Base-by-base conservation (phyloP, 2,797 vertebrate species). In the Dermochelys coriacea region DNA sequence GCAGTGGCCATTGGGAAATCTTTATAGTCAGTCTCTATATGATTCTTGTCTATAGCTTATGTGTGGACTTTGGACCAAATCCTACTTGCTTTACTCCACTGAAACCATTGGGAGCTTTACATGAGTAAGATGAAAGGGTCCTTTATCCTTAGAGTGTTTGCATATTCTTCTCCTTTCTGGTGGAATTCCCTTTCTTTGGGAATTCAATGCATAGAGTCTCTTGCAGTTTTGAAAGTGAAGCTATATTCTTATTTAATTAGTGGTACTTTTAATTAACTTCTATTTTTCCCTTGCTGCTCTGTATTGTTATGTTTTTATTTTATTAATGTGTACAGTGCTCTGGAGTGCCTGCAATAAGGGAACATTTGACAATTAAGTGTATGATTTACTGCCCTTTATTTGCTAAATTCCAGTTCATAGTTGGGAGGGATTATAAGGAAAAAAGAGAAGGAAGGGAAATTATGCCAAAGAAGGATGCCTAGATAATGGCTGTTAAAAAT, bases 171-270 rank as follows among this genome's bases (percentile, higher is more conserved):
- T 84, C 64, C 81, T 80, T 34, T 9, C 3, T 89, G 10, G 12
- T 89, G 11, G 77, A 59, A 61, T 29, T 8, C 5, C n/a, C 82
- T 91, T 87, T 25, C 6, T n/a, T 78, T 41, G 57, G 8, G 12
- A 8, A 74, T 79, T 90, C n/a, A 82, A 80, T 84, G 34, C 57
- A 59, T 0, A 78, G 12, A 27, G 5, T 79, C 5, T 87, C 77
- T 88, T 92, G 49, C 5, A 64, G 5, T 25, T 8, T 18, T 87
- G 16, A 88, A 94, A 93, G 87, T 47, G 15, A 52, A 80, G n/a
- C 2, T 85, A 75, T 82, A 47, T 84, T 55, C 15, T 80, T 86
- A 50, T 71, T 95, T 90, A 54, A 95, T 93, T 85, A 71, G 14
- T 74, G 78, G 2, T 1, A 41, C 3, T 86, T 91, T 88, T 89